Percentiles rank a stretch among this genome's conserved stretches.
phyloP scores from a whole-genome alignment of 2,113 vertebrate genomes.

The Phyllostomus hastatus region DNA sequence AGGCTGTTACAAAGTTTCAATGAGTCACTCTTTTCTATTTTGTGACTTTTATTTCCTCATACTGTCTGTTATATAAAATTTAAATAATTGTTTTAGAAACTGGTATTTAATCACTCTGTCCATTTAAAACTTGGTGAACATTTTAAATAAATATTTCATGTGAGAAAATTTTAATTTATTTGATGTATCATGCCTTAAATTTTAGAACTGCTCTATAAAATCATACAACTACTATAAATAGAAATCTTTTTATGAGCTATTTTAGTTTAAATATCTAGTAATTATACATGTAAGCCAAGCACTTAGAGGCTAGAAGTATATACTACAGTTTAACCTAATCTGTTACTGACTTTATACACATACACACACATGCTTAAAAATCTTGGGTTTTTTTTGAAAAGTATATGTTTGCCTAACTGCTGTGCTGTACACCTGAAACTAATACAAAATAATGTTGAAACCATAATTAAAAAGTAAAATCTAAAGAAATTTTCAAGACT shows the following conservation, averaged over 20 bases:
- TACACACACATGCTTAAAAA: background rate
- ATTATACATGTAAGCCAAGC: background rate
- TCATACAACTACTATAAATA: background rate
- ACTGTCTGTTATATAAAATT: background rate
- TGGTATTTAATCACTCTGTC: background rate
- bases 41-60: background rate
- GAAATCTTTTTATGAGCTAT: background rate
- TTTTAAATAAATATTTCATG: background rate
- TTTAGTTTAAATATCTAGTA: background rate
- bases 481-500: background rate
- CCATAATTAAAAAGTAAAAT: background rate
- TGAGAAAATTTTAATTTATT: background rate
- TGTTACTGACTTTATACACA: background rate
- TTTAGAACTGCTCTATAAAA: background rate
- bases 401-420: background rate
- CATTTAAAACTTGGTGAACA: background rate
- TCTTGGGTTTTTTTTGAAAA: background rate
- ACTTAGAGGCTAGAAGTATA: background rate
- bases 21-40: background rate
- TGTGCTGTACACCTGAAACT: background rate
- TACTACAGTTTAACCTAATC: background rate
- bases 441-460: background rate
- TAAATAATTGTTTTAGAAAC: background rate
- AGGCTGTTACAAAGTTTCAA: background rate
- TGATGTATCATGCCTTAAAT: background rate